Base-by-base conservation (phyloP, 2,888 invertebrate species). In the Ctena decussata region DNA sequence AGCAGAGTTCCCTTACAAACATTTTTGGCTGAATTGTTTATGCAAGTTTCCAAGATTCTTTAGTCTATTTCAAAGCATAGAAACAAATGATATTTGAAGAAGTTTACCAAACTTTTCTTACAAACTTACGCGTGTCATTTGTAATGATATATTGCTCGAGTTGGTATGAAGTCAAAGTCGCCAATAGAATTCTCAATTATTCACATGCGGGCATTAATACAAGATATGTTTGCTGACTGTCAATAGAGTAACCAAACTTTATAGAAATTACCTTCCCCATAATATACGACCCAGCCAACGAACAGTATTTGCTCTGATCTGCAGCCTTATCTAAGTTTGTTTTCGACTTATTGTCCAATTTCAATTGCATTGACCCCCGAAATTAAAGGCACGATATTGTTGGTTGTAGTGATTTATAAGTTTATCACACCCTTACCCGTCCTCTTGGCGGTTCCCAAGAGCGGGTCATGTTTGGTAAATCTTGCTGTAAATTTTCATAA, bases 291-390 rank as follows among this genome's bases (percentile, higher is more conserved):
- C 78, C 69, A 32, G 71, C 80, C 82, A 78, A 87, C 77, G 79
- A 44, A 15, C 69, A 41, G 53, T 88, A 76, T 87, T 87, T 87
- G 70, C 75, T 30, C 60, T 49, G 70, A 37, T 65, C 41, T 32
- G 78, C 60, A 69, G 57, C 41, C 78, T 85, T 88, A 85, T 85
- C 87, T 39, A 35, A 72, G 83, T 85, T 81, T 83, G 70, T 73
- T 81, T 79, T 85, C 83, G 65, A 24, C 46, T 57, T 80, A 80
- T 87, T 87, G 84, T 87, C 46, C 65, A 46, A 21, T 77, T 82
- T 85, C 80, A 60, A 85, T 78, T 85, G 79, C 81, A 79, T 37
- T 88, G 87, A 88, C 87, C 87, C 74, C 78, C 71, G 35, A 73
- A 79, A 84, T 74, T 79, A 75, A 65, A 65, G 72, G 79, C 82